A percentile compares a stretch with the other conserved stretches of the same genome.
These are phyloP conservation scores for Sebastes minor DNA, from an alignment of 2,797 vertebrate genomes.

Conservation along the genomic window DNA sequence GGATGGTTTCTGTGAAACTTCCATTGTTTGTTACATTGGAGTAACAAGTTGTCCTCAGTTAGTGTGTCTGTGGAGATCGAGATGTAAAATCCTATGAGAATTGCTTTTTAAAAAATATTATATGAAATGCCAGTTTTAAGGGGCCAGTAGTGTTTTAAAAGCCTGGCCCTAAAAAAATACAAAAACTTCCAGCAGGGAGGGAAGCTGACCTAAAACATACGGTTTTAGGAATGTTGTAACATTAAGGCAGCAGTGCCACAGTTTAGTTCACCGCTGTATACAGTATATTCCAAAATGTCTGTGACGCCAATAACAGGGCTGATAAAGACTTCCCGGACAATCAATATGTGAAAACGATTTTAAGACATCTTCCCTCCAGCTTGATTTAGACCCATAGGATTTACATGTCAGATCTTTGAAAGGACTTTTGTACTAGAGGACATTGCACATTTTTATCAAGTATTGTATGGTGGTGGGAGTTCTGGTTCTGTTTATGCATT, in stretches of 20 bases:
- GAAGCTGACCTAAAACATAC: not conserved
- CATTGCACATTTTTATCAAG: not conserved
- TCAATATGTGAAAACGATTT: not conserved
- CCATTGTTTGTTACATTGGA: constrained; percentile 85
- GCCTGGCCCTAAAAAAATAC: not conserved
- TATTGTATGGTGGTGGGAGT: not conserved
- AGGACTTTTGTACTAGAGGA: constrained; percentile 1
- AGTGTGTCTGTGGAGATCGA: constrained; percentile 34
- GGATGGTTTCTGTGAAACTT: constrained; percentile 94
- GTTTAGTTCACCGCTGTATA: not conserved
- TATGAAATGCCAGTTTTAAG: not conserved
- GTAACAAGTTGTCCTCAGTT: constrained; percentile 71
- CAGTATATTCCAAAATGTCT: not conserved
- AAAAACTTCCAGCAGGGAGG: not conserved
- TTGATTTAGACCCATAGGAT: not conserved
- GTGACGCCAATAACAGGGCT: not conserved
- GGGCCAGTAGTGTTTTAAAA: not conserved
- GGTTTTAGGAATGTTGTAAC: not conserved
- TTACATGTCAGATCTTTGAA: constrained; percentile 11
- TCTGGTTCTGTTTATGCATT: not conserved
- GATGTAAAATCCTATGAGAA: not conserved
- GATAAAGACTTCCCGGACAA: not conserved
- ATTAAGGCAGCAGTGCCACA: not conserved
- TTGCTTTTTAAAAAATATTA: not conserved
- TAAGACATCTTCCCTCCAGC: not conserved